A percentile compares a stretch with the other conserved stretches of the same genome.
Conservation (phyloP, 2,113 vertebrate species). For the Catagonus wagneri region DNA sequence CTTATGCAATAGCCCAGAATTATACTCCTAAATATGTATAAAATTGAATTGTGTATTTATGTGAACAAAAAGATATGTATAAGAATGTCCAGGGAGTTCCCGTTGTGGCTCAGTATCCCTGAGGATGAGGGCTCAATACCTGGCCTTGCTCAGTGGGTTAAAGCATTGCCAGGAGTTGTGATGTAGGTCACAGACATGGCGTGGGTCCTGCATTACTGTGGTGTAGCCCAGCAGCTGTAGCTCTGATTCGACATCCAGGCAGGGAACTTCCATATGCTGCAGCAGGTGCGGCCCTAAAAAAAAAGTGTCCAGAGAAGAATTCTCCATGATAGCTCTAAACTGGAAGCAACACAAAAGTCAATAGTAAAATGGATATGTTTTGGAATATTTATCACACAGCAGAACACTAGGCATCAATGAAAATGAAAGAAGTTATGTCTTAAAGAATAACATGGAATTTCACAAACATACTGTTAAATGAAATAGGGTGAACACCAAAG, state of each 20-base stretch:
- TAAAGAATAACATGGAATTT: neutral
- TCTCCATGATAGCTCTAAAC: neutral
- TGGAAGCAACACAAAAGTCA: neutral
- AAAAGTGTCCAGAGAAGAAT: neutral
- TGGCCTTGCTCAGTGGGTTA: no score
- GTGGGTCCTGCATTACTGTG: no score
- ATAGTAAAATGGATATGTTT: neutral
- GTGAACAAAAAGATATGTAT: neutral
- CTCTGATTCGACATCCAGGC: no score
- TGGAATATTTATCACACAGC: neutral
- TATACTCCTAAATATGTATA: neutral
- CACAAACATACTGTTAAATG: neutral
- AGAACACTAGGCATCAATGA: neutral
- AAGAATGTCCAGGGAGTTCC: neutral
- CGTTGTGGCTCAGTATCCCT: no score
- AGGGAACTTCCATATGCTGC: no score
- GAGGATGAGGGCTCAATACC: no score
- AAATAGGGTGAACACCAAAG: neutral
- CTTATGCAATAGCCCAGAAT: neutral
- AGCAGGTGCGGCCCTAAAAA: no score
- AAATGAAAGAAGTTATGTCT: conserved; percentile 1
- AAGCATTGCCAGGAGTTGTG: no score
- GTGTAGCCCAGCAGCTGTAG: no score
- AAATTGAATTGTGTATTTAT: neutral
- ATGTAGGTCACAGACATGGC: no score